A percentile compares a stretch with the other conserved stretches of the same genome.
Evolutionary conservation across 1,140 invertebrate genomes (phyloP).

Genomic region (Drosophila rhopaloa): DNA sequence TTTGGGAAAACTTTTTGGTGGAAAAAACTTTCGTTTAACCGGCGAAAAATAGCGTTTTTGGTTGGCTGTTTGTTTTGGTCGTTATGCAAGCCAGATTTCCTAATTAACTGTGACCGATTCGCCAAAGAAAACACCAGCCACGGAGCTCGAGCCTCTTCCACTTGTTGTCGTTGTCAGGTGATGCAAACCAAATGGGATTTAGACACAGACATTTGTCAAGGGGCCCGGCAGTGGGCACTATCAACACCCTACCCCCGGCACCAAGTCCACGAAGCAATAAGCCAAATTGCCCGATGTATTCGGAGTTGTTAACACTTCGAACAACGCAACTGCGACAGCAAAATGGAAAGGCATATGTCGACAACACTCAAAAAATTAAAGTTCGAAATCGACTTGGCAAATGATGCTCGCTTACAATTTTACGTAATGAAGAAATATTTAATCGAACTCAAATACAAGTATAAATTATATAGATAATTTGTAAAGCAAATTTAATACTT

Average conservation of each 20-base stretch:
- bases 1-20: neutral
- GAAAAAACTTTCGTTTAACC: neutral
- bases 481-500: no score
- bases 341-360: slow-evolving; percentile 2
- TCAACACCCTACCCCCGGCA: neutral
- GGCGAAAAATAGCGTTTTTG: neutral
- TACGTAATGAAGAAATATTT: no score
- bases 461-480: no score
- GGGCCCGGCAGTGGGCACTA: slow-evolving; percentile 21
- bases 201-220: slow-evolving; percentile 55
- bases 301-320: slow-evolving; percentile 29
- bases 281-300: slow-evolving; percentile 18
- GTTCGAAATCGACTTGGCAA: no score
- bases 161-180: slow-evolving; percentile 19
- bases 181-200: slow-evolving; percentile 46
- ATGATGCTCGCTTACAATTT: no score
- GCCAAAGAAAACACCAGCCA: slow-evolving; percentile 32
- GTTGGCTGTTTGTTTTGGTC: neutral
- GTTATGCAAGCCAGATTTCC: slow-evolving; percentile 44
- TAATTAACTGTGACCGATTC: slow-evolving; percentile 56
- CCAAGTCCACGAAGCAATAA: slow-evolving; percentile 4
- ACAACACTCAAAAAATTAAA: neutral
- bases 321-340: slow-evolving; percentile 4
- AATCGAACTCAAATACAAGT: no score
- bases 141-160: neutral